Evolutionary conservation across 2,888 invertebrate genomes (phyloP), one percentile per base, ranked within the genome.

Genomic region (Plebejus argus): DNA sequence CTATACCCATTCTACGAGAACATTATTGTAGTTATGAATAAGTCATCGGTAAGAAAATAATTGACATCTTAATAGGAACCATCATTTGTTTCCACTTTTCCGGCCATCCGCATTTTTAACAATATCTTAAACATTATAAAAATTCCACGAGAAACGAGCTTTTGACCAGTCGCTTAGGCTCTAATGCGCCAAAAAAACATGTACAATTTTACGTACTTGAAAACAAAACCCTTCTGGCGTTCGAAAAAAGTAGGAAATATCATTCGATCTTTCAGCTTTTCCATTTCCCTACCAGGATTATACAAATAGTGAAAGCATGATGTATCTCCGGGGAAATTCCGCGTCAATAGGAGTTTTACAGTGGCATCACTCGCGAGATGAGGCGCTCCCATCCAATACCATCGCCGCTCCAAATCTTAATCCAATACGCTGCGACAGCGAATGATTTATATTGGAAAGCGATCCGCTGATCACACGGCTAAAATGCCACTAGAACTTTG

Each of bases 361-460:
- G 75, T 81, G 84, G 85, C 85, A 87, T 89, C 90, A 90, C 89
- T 90, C 85, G 83, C 84, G 83, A 88, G 89, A 90, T 90, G 90
- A 87, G 85, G 83, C 84, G 84, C 81, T 82, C 84, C 82, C 83
- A 83, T 84, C 85, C 84, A 84, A 86, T 86, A 87, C 85, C 74
- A 88, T 84, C 86, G 77, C 71, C 58, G 85, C 85, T 84, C 87
- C 86, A 92, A 92, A 92, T 92, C 93, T 92, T 92, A 92, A 92
- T 92, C 91, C 90, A 92, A 92, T 92, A 91, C 89, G 84, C 82
- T 81, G 87, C 88, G 92, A 92, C 92, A 90, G 89, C 89, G 86
- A 86, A 89, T 92, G 92, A 92, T 92, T 91, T 92, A 92, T 92
- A 89, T 85, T 85, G 86, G 83, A 84, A 84, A 86, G 85, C 82